Conservation (phyloP, 2,113 vertebrate genomes). For the Syrmaticus mikado region DNA sequence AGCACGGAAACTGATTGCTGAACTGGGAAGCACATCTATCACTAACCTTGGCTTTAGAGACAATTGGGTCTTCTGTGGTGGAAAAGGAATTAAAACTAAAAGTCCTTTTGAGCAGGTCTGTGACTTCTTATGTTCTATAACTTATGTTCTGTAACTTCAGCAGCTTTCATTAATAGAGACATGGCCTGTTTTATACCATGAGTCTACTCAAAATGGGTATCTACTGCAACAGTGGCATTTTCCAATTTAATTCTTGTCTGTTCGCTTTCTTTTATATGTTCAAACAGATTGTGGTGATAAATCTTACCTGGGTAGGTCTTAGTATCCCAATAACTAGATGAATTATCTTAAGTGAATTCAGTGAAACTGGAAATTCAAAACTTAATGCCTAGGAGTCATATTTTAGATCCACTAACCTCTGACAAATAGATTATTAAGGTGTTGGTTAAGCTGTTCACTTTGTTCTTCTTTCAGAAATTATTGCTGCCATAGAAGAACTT, state of each 20-base stretch:
- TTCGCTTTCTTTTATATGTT: neutral
- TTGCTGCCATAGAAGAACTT: neutral
- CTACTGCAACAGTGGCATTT: neutral
- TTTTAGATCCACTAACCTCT: neutral
- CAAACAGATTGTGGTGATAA: neutral
- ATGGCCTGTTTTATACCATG: neutral
- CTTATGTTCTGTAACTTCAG: neutral
- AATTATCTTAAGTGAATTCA: neutral
- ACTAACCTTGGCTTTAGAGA: conserved; percentile 88
- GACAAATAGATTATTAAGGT: neutral
- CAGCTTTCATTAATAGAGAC: neutral
- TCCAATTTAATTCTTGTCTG: neutral
- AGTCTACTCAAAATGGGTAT: neutral
- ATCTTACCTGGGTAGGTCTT: neutral
- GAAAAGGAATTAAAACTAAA: conserved; percentile 98
- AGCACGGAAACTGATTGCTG: conserved; percentile 86
- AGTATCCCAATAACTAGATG: neutral
- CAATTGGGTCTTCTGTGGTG: conserved; percentile 98
- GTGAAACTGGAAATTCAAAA: neutral
- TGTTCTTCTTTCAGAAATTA: neutral
- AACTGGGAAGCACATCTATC: conserved; percentile 88
- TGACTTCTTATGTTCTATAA: neutral
- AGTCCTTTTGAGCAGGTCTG: conserved; percentile 97
- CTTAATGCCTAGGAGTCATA: neutral
- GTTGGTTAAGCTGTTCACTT: neutral